Conservation (phyloP, 2,888 invertebrate genomes). For the Tetragnatha montana region DNA sequence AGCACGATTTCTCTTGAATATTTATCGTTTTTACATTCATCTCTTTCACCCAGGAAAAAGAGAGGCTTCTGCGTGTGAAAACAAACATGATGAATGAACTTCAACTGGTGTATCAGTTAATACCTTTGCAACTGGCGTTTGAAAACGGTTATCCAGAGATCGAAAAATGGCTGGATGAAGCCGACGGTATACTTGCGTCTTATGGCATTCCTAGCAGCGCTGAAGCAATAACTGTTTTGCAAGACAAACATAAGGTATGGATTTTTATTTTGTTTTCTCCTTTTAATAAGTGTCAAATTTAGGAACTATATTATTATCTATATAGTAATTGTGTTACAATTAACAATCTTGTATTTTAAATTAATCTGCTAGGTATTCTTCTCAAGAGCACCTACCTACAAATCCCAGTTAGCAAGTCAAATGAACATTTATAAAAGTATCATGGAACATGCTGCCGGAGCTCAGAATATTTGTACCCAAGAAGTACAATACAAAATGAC, state of each 20-base stretch:
- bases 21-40: neutral
- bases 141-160: conserved; percentile 92
- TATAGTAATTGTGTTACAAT: neutral
- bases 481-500: conserved; percentile 83
- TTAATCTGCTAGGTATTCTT: conserved; percentile 81
- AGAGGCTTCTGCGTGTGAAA: conserved; percentile 88
- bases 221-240: conserved; percentile 84
- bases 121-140: conserved; percentile 88
- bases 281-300: neutral
- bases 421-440: conserved; percentile 94
- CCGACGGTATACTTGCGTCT: conserved; percentile 84
- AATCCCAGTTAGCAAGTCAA: conserved; percentile 94
- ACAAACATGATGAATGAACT: conserved; percentile 88
- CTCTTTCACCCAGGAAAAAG: conserved; percentile 76
- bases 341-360: neutral
- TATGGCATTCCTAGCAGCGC: conserved; percentile 81
- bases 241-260: conserved; percentile 85
- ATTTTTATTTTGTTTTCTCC: neutral
- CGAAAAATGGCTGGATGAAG: conserved; percentile 89
- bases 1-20: neutral
- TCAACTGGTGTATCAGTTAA: conserved; percentile 87
- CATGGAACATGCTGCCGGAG: conserved; percentile 85
- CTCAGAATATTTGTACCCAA: conserved; percentile 85
- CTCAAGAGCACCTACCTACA: conserved; percentile 91
- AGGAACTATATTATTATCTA: neutral